A percentile compares a stretch with the other conserved stretches of the same genome.
Evolutionary conservation across 1,140 invertebrate species (phyloP).

Genomic region (Pseudobourletiella spinata): DNA sequence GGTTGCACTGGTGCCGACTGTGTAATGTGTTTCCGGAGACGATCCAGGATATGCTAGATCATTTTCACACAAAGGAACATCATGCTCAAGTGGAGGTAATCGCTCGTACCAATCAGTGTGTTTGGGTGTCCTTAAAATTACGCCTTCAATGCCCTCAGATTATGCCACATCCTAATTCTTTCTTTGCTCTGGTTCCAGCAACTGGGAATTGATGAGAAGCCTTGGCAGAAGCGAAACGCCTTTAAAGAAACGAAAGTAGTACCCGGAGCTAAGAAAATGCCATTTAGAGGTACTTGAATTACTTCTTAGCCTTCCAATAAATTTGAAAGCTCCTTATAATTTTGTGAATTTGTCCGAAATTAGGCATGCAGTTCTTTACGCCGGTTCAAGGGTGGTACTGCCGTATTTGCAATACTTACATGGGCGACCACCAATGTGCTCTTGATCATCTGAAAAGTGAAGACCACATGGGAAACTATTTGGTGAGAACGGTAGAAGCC

Average conservation of each 20-base stretch:
- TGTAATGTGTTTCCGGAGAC: conserved; percentile 77
- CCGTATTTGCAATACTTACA: conserved; percentile 72
- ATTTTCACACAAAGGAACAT: conserved; percentile 67
- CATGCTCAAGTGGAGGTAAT: conserved; percentile 51
- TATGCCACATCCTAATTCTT: neutral
- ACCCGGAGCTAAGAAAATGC: conserved; percentile 26
- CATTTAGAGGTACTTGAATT: conserved; percentile 31
- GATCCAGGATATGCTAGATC: conserved; percentile 71
- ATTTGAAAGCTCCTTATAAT: conserved; percentile 1
- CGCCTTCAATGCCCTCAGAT: neutral
- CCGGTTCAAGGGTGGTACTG: conserved; percentile 81
- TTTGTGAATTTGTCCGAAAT: too few species aligned
- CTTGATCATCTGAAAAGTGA: conserved; percentile 70
- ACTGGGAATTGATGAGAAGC: conserved; percentile 33
- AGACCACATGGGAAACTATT: conserved; percentile 64
- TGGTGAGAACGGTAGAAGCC: conserved; percentile 51
- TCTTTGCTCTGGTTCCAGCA: too few species aligned
- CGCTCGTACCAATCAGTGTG: neutral
- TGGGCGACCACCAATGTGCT: conserved; percentile 75
- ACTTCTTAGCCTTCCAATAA: neutral
- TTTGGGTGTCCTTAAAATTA: conserved; percentile 1
- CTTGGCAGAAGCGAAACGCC: conserved; percentile 20
- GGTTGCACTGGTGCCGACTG: conserved; percentile 76
- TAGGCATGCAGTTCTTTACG: conserved; percentile 71
- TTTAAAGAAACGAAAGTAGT: conserved; percentile 9